These are phyloP conservation scores for Euplagia quadripunctaria DNA, from an alignment of 2,888 invertebrate genomes.

Conservation along the genomic window DNA sequence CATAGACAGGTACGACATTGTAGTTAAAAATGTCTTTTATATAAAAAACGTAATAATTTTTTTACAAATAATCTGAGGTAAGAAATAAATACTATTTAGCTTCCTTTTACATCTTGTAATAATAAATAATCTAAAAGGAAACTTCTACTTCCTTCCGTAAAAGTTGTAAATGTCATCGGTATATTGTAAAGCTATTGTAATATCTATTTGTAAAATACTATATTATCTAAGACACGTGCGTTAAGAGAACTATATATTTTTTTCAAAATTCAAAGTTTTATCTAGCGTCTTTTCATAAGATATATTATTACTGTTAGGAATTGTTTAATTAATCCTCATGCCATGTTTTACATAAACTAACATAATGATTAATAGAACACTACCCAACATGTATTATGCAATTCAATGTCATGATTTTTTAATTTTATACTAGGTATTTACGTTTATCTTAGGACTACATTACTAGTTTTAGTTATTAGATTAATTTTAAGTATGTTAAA, in stretches of 20 bases:
- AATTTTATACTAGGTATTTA: slow-evolving; percentile 6
- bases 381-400: not conserved
- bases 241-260: slow-evolving; percentile 30
- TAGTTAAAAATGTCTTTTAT: not conserved
- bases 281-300: slow-evolving; percentile 51
- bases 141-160: not conserved
- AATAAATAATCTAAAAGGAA: not conserved
- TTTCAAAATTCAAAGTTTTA: slow-evolving; percentile 30
- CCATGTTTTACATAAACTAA: not conserved
- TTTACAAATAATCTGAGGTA: no score
- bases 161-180: slow-evolving; percentile 14
- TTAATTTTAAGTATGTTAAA: not conserved
- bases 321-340: slow-evolving; percentile 11
- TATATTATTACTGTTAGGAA: slow-evolving; percentile 20
- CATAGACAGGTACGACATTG: not conserved
- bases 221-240: slow-evolving; percentile 52
- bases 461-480: slow-evolving; percentile 20
- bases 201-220: slow-evolving; percentile 47
- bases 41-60: not conserved
- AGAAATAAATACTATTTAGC: not conserved
- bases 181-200: slow-evolving; percentile 34
- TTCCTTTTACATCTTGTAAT: not conserved
- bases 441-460: slow-evolving; percentile 22
- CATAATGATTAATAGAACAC: not conserved
- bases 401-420: slow-evolving; percentile 13